These are phyloP conservation scores for Rhinopomastus cyanomelas DNA, from an alignment of 2,113 vertebrate species.

Conservation along the genomic window DNA sequence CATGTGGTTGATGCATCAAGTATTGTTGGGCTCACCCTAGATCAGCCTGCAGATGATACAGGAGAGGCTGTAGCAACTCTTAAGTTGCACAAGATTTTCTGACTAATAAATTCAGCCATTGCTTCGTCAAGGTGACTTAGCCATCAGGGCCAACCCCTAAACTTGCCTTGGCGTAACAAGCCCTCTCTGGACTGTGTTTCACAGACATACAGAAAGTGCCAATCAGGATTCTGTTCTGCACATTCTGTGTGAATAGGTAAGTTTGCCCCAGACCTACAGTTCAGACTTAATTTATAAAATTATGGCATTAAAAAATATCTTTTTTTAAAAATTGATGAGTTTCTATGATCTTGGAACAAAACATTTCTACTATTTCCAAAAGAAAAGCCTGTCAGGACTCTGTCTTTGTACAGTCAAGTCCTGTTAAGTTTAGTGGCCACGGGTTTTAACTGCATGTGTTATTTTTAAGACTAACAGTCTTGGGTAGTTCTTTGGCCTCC, in stretches of 20 bases:
- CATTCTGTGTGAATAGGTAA: neutral
- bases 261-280: too few species aligned
- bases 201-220: neutral
- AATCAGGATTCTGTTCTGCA: neutral
- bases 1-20: neutral
- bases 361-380: neutral
- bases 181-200: neutral
- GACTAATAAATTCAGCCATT: neutral
- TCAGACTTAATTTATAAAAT: neutral
- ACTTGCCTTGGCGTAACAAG: neutral
- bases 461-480: neutral
- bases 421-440: neutral
- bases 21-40: neutral
- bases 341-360: neutral
- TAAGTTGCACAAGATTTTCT: neutral
- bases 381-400: neutral
- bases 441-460: neutral
- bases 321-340: neutral
- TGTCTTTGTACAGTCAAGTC: neutral
- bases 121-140: neutral
- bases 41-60: neutral
- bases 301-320: neutral
- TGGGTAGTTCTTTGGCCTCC: neutral
- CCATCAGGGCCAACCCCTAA: neutral
- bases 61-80: neutral